Evolutionary conservation across 1,140 invertebrate genomes (phyloP).

Genomic region (Reticulitermes speratus): DNA sequence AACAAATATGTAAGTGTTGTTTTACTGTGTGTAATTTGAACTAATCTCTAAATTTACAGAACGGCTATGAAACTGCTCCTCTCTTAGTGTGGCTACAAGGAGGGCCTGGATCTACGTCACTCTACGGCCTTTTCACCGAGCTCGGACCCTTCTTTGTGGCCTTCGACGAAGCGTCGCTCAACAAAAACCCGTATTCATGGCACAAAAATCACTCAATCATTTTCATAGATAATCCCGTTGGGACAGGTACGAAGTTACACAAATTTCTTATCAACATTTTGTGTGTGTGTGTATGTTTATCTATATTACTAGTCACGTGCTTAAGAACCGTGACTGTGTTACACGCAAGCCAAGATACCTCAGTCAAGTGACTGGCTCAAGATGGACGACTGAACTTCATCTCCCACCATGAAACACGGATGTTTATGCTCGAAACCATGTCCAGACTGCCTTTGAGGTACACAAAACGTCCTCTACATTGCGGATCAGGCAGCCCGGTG

Average conservation of each 20-base stretch:
- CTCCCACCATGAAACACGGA: no score
- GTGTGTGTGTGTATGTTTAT: conserved; percentile 39
- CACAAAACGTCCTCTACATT: no score
- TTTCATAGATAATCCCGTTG: conserved; percentile 59
- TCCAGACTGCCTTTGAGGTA: no score
- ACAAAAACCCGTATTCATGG: conserved; percentile 47
- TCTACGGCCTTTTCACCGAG: conserved; percentile 72
- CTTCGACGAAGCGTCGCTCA: conserved; percentile 44
- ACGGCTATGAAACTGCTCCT: conserved; percentile 50
- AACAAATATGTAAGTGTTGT: no score
- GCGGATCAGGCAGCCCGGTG: no score
- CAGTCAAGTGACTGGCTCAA: no score
- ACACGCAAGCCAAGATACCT: no score
- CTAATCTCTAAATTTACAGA: neutral
- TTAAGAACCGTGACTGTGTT: no score
- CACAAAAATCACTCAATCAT: conserved; percentile 50
- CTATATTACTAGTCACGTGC: neutral
- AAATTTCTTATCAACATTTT: no score
- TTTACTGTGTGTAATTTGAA: no score
- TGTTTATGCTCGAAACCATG: no score
- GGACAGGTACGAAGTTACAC: conserved; percentile 41
- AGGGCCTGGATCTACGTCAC: conserved; percentile 67
- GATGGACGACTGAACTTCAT: no score
- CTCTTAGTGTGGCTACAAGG: conserved; percentile 76
- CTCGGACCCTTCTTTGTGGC: conserved; percentile 57